These are phyloP conservation scores for Dunckerocampus dactyliophorus DNA, from an alignment of 2,113 vertebrate species.

Conservation along the genomic window DNA sequence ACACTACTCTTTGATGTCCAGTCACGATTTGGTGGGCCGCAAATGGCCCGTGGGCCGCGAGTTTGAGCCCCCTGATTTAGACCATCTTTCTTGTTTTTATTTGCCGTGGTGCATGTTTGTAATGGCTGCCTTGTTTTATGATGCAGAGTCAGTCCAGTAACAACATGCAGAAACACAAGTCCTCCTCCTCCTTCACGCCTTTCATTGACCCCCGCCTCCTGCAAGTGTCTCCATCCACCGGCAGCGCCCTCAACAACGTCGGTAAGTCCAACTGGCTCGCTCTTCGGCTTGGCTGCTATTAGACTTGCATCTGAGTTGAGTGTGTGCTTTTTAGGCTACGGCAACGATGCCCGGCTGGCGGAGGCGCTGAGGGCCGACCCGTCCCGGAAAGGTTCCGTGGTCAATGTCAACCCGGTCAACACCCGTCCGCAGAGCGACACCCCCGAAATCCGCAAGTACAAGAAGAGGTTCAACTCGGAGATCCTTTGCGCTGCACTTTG, in stretches of 20 bases:
- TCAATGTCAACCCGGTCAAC: constrained; percentile 98
- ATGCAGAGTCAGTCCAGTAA: constrained; percentile 92
- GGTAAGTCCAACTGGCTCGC: constrained; percentile 77
- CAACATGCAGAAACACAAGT: constrained; percentile 99
- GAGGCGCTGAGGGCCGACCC: constrained; percentile 94
- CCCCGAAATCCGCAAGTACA: constrained; percentile 98
- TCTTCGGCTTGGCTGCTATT: not conserved
- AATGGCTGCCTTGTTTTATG: not conserved
- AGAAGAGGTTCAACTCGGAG: constrained; percentile 99
- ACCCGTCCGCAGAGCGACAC: constrained; percentile 98
- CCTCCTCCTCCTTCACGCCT: constrained; percentile 98
- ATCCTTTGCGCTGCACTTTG: constrained; percentile 96
- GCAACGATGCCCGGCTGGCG: constrained; percentile 86
- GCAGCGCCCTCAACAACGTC: constrained; percentile 91
- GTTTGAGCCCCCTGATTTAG: no score
- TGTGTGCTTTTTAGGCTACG: constrained; percentile 77
- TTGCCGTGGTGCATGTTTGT: not conserved
- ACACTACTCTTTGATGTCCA: no score
- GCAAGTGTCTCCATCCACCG: constrained; percentile 96
- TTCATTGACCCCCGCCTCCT: constrained; percentile 98
- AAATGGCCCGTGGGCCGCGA: no score
- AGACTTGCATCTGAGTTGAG: not conserved
- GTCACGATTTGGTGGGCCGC: no score
- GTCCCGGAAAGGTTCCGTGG: constrained; percentile 93
- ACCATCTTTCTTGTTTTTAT: not conserved